Percentiles rank a stretch among this genome's conserved stretches.
These are phyloP conservation scores for Stenodera caucasica DNA, from an alignment of 2,888 invertebrate genomes.

Conservation along the genomic window DNA sequence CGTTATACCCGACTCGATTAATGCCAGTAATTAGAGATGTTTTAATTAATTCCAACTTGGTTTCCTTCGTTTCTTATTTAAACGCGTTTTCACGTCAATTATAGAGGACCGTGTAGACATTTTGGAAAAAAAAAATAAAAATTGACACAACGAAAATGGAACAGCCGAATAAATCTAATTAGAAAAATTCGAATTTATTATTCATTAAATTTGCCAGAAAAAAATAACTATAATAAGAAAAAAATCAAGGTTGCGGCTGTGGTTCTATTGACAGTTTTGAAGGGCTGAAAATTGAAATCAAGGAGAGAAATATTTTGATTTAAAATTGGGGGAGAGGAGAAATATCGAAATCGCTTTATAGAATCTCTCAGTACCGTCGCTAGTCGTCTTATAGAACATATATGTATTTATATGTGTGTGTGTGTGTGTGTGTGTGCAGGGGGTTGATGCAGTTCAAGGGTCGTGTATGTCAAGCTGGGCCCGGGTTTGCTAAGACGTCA, in stretches of 20 bases:
- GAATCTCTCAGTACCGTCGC: background rate
- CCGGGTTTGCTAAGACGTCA: constrained; percentile 51
- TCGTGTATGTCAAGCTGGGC: constrained; percentile 43
- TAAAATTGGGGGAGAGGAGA: background rate
- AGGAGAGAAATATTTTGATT: background rate
- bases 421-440: constrained; percentile 12
- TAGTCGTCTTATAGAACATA: background rate
- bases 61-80: constrained; percentile 38
- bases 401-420: background rate
- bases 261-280: background rate
- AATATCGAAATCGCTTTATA: background rate
- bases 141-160: background rate
- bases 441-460: constrained; percentile 26
- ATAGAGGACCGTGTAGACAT: constrained; percentile 51
- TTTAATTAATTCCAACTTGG: constrained; percentile 54
- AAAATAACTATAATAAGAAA: background rate
- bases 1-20: constrained; percentile 50
- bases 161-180: background rate
- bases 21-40: constrained; percentile 53
- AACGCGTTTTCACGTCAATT: constrained; percentile 37
- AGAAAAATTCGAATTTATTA: background rate
- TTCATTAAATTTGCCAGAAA: no score
- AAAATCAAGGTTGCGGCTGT: background rate
- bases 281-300: background rate
- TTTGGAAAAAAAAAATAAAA: background rate